Percentiles rank a stretch among this genome's conserved stretches.
Conservation (phyloP, 1,140 invertebrate genomes). For the Spodoptera frugiperda region DNA sequence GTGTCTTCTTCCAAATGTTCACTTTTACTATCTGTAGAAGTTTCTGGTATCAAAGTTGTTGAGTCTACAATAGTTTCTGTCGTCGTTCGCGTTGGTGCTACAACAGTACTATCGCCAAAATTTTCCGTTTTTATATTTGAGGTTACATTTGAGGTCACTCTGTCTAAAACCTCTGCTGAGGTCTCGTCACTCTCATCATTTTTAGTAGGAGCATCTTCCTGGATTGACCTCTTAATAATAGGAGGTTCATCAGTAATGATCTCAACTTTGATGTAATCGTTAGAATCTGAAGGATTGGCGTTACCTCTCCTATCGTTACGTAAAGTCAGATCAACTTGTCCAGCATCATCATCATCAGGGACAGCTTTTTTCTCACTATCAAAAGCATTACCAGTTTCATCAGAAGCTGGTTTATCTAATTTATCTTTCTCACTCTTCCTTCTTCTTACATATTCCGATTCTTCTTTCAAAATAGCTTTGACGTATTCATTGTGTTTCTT, state of each 20-base stretch:
- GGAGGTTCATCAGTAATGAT: background rate
- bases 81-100: background rate
- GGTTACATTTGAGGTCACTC: background rate
- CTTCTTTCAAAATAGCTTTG: constrained; percentile 67
- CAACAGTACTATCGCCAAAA: background rate
- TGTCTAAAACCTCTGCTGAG: constrained; percentile 8
- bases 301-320: background rate
- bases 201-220: background rate
- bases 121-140: background rate
- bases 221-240: constrained; percentile 9
- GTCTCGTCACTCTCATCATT: background rate
- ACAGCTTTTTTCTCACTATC: background rate
- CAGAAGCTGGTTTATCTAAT: background rate
- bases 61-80: too few relatives aligned
- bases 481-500: constrained; percentile 67
- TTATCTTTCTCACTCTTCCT: constrained; percentile 35
- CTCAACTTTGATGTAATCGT: background rate
- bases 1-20: too few relatives aligned
- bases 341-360: background rate
- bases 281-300: too few relatives aligned
- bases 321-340: background rate
- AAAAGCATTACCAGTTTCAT: constrained; percentile 7
- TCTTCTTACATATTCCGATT: constrained; percentile 63
- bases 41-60: too few relatives aligned
- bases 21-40: too few relatives aligned